Percentiles rank a stretch among this genome's conserved stretches.
phyloP scores from a whole-genome alignment of 2,888 invertebrate species.

The Bhutanitis thaidina region DNA sequence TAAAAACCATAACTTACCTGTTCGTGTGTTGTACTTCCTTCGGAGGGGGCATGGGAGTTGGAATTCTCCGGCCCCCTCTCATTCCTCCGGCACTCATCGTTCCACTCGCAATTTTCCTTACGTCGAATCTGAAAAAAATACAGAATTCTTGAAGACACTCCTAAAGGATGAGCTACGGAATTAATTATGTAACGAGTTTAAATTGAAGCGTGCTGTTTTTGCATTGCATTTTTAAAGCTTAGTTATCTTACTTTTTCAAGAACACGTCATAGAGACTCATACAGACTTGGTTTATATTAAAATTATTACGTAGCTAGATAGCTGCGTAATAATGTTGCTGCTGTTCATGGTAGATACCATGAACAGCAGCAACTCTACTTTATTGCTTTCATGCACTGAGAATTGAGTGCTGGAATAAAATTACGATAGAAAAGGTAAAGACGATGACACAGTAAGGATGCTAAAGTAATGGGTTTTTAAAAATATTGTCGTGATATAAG shows the following conservation, averaged over 20 bases:
- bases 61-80: conserved; percentile 63
- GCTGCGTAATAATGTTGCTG: no score
- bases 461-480: no score
- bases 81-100: conserved; percentile 55
- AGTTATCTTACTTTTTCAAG: neutral
- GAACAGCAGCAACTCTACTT: no score
- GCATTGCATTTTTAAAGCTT: neutral
- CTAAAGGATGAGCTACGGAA: conserved; percentile 6
- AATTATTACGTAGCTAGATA: no score
- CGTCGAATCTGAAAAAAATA: conserved; percentile 9
- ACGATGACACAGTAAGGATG: no score
- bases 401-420: no score
- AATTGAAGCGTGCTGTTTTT: neutral
- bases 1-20: conserved; percentile 32
- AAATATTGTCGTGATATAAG: no score
- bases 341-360: no score
- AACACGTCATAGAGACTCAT: no score
- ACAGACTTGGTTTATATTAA: no score
- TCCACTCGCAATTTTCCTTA: conserved; percentile 37
- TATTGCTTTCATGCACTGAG: no score
- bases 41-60: conserved; percentile 72
- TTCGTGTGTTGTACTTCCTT: conserved; percentile 38
- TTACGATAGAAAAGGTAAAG: no score
- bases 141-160: conserved; percentile 13
- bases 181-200: conserved; percentile 11